Percentiles rank a stretch among this genome's conserved stretches.
These are phyloP conservation scores for Platycheirus albimanus DNA, from an alignment of 2,888 invertebrate genomes.

Conservation along the genomic window DNA sequence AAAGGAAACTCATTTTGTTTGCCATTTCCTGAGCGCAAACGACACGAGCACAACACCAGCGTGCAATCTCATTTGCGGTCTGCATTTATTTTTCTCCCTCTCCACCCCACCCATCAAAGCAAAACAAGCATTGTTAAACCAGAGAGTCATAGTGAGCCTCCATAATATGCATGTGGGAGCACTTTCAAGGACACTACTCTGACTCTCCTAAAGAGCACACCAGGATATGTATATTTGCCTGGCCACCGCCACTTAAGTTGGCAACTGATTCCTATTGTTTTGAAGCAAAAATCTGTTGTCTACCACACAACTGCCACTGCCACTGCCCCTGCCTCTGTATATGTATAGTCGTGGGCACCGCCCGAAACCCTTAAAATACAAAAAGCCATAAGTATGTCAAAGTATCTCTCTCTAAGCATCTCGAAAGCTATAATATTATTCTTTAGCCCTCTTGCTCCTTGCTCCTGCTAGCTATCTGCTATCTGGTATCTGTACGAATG, in stretches of 20 bases:
- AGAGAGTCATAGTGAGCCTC: constrained; percentile 3
- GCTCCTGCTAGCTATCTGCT: too few species aligned
- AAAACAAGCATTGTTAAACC: constrained; percentile 37
- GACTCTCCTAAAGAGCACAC: constrained; percentile 53
- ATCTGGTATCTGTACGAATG: constrained; percentile 50
- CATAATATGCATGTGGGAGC: constrained; percentile 51
- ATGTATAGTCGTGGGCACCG: too few species aligned
- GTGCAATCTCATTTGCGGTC: constrained; percentile 68
- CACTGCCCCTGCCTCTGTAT: too few species aligned
- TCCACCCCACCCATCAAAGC: neutral
- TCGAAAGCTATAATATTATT: constrained; percentile 35
- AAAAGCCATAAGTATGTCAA: constrained; percentile 67
- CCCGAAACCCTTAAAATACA: constrained; percentile 9
- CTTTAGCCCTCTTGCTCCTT: constrained; percentile 16
- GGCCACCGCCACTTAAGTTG: constrained; percentile 70
- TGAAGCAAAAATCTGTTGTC: constrained; percentile 26
- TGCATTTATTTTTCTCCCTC: constrained; percentile 50
- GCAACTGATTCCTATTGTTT: constrained; percentile 68
- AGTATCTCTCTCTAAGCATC: constrained; percentile 55
- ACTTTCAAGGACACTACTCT: constrained; percentile 67
- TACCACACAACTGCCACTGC: constrained; percentile 11
- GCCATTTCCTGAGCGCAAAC: constrained; percentile 68
- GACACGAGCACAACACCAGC: constrained; percentile 56
- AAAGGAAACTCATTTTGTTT: constrained; percentile 72
- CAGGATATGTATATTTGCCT: constrained; percentile 63